Evolutionary conservation across 2,113 vertebrate genomes (phyloP).

Genomic region (Orcinus orca): DNA sequence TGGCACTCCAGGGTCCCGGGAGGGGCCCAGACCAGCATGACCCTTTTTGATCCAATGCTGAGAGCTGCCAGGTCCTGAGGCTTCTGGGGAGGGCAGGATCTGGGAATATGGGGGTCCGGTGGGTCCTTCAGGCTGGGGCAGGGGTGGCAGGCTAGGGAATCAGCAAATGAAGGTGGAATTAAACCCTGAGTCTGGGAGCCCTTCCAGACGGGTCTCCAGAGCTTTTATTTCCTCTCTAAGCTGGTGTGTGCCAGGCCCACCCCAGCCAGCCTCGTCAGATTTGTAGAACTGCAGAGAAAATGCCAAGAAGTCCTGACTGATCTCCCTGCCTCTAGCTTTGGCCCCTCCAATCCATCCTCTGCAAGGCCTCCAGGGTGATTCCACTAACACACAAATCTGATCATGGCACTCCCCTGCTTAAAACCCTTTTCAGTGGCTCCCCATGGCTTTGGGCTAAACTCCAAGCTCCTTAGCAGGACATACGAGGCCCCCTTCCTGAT

Average conservation of each 20-base stretch:
- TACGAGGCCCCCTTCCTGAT: neutral
- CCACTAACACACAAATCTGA: slow-evolving; percentile 3
- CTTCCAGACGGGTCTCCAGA: neutral
- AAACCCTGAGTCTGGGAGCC: neutral
- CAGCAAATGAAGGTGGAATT: neutral
- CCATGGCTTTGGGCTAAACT: neutral
- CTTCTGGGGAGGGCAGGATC: neutral
- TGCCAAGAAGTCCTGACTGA: slow-evolving; percentile 67
- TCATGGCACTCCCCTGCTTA: neutral
- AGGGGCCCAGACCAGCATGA: neutral
- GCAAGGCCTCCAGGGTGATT: slow-evolving; percentile 1
- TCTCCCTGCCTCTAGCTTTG: slow-evolving; percentile 44
- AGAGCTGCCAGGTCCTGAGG: neutral
- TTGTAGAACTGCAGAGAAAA: slow-evolving; percentile 68
- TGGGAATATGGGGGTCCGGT: neutral
- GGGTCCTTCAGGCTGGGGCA: neutral
- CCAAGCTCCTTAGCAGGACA: slow-evolving; percentile 6
- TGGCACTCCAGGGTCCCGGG: neutral
- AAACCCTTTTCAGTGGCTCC: slow-evolving; percentile 48
- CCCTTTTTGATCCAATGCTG: neutral
- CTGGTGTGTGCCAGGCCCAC: neutral
- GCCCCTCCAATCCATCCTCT: neutral
- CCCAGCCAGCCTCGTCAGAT: neutral
- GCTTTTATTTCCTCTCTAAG: neutral
- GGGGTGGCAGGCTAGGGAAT: neutral